Base-by-base conservation (phyloP, 1,140 invertebrate species). In the Leptinotarsa texana region DNA sequence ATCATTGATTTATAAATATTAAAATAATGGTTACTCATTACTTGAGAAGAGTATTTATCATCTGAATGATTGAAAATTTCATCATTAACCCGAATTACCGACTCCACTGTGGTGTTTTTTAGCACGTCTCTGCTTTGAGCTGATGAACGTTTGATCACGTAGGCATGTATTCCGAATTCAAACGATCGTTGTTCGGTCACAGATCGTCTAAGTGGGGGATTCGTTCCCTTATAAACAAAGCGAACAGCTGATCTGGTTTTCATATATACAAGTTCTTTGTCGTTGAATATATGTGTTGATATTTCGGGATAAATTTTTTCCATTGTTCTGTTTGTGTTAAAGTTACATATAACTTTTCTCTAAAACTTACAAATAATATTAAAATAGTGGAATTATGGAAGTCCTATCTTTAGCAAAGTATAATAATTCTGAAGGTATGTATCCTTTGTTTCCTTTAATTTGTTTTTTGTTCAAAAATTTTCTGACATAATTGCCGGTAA, bases 341-440 rank as follows among this genome's bases (percentile, higher is more conserved):
- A 65, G 33, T 42, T 42, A 42, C 33, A 42, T 42, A 42, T 42
- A 42, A 42, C 33, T 42, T 42, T 42, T 42, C 33, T 42, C 8
- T 8, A 42, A 42, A 42, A 42, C 2, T 42, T 42, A 11, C 8
- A 42, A 42, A 42, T 11, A 11, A 42, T 11, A 8, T 11, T 42
- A 42, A 42, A 11, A 42, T 65, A 72, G 24, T 24, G 63, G 61
- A 69, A 75, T 18, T 11, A 80, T 80, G 79, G 79, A 80, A 77
- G 79, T 80, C 73, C 72, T 80, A 73, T 74, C 77, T 33, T 51
- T 78, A n/a, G 73, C 57, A 13, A 80, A 80, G 17, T 80, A 78
- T 69, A 80, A 21, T 67, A 80, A 67, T 72, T 63, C 75, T 17
- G 77, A 80, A 74, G 79, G 79, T 80, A 76, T 75, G 73, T 63